These are phyloP conservation scores for Lysandra coridon DNA, from an alignment of 2,888 invertebrate species.

Conservation along the genomic window DNA sequence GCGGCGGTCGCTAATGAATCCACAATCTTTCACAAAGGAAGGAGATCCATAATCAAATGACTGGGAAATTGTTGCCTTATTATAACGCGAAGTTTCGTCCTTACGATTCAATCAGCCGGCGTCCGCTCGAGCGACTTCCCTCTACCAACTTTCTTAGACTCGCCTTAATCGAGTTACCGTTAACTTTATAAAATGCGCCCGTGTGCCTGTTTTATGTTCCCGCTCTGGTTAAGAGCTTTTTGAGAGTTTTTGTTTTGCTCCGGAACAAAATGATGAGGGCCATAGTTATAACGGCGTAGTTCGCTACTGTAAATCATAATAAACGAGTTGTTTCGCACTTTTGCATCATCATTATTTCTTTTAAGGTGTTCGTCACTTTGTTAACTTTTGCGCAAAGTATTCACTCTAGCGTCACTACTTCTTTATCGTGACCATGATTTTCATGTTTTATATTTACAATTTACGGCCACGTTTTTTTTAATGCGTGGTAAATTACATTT, in stretches of 20 bases:
- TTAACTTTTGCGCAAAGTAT: background rate
- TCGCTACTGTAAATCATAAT: constrained; percentile 30
- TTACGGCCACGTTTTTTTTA: background rate
- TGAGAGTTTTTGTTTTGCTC: constrained; percentile 34
- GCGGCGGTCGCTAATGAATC: constrained; percentile 20
- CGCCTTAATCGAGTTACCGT: constrained; percentile 69
- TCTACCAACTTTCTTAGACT: constrained; percentile 61
- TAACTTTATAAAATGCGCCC: constrained; percentile 71
- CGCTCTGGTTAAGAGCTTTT: constrained; percentile 52
- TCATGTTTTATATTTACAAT: background rate
- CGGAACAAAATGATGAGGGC: constrained; percentile 32
- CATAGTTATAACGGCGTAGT: constrained; percentile 30
- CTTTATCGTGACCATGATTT: background rate
- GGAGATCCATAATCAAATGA: constrained; percentile 32
- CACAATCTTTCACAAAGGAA: constrained; percentile 28
- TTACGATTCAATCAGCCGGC: constrained; percentile 60
- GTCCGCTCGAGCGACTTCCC: constrained; percentile 55
- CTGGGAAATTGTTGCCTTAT: constrained; percentile 33
- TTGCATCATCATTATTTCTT: constrained; percentile 5
- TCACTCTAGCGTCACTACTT: background rate
- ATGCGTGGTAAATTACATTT: no score
- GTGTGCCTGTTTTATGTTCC: constrained; percentile 71
- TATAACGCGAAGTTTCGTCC: constrained; percentile 40
- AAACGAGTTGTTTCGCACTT: constrained; percentile 10
- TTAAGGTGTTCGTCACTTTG: background rate